phyloP scores from a whole-genome alignment of 2,888 invertebrate species.

The Nomada ferruginata region DNA sequence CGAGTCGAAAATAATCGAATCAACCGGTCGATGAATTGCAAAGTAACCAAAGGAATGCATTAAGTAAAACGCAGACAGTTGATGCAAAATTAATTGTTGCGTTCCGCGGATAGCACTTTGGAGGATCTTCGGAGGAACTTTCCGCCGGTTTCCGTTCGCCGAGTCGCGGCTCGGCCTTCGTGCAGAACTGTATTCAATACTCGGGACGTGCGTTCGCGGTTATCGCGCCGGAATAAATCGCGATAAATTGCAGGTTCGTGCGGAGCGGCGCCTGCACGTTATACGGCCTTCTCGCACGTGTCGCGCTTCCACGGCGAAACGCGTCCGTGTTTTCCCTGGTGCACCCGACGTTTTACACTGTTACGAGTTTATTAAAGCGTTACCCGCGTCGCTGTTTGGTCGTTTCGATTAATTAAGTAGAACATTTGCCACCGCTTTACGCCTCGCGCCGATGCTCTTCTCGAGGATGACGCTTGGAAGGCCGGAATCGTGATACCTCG shows the following conservation, averaged over 20 bases:
- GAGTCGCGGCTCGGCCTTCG: slow-evolving; percentile 40
- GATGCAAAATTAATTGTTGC: slow-evolving; percentile 26
- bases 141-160: neutral
- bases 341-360: slow-evolving; percentile 24
- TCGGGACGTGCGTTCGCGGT: slow-evolving; percentile 57
- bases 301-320: slow-evolving; percentile 52
- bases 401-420: slow-evolving; percentile 14
- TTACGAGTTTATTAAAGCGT: slow-evolving; percentile 48
- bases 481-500: neutral
- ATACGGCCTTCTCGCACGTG: slow-evolving; percentile 61
- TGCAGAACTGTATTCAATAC: slow-evolving; percentile 65
- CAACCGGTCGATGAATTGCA: no score
- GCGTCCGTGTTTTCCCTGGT: slow-evolving; percentile 10
- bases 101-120: neutral
- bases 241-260: slow-evolving; percentile 70
- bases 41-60: no score
- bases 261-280: slow-evolving; percentile 28
- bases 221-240: slow-evolving; percentile 68
- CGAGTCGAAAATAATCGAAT: neutral
- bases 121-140: slow-evolving; percentile 5
- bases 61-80: neutral
- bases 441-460: neutral
- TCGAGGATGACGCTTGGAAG: neutral
- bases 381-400: neutral
- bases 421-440: neutral